phyloP scores from a whole-genome alignment of 2,113 vertebrate genomes.

The Odobenus rosmarus region DNA sequence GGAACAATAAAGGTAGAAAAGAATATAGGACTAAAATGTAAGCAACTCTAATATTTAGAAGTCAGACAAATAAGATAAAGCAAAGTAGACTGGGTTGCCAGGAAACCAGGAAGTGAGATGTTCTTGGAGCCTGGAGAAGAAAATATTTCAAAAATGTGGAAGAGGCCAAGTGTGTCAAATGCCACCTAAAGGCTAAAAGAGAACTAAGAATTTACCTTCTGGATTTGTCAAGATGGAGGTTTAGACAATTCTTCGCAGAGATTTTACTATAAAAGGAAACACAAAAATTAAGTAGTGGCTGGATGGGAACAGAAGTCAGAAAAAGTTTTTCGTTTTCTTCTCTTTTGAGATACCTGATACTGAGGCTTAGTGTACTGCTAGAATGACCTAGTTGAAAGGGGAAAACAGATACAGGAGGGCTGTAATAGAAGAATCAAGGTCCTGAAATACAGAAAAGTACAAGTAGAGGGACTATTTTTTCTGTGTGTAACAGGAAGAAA shows the following conservation, averaged over 20 bases:
- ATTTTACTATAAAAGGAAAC: not conserved
- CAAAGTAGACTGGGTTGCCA: not conserved
- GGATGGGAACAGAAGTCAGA: not conserved
- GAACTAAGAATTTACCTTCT: constrained; percentile 13
- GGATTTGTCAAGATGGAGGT: not conserved
- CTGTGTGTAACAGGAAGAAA: not conserved
- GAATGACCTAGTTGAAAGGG: not conserved
- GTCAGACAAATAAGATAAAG: not conserved
- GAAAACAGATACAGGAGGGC: not conserved
- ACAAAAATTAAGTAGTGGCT: not conserved
- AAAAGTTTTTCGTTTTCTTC: not conserved
- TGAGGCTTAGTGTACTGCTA: not conserved
- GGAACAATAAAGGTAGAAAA: not conserved
- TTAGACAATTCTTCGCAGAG: not conserved
- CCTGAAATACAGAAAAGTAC: not conserved
- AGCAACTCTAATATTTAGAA: not conserved
- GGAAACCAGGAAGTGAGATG: not conserved
- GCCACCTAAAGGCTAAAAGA: not conserved
- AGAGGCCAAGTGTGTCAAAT: not conserved
- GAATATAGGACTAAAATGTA: not conserved
- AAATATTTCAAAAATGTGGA: not conserved
- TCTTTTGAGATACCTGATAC: not conserved
- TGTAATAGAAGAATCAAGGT: not conserved
- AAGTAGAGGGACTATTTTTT: not conserved
- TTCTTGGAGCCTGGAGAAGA: not conserved